Conservation (phyloP, 1,140 invertebrate genomes). For the Brachionus asplanchnoidis region DNA sequence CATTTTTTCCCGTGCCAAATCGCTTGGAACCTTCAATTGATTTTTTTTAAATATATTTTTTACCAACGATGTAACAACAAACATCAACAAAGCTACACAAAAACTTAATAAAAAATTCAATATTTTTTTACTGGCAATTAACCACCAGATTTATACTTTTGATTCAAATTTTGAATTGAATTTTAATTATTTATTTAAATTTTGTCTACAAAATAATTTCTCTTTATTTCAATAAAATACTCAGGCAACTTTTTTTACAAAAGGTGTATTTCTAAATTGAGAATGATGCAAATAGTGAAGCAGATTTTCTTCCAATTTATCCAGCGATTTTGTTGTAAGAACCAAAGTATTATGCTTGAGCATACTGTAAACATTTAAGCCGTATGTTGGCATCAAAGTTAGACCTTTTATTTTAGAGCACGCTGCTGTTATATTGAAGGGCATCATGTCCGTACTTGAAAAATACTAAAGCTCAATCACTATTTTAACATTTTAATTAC, state of each 20-base stretch:
- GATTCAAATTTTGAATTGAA: background rate
- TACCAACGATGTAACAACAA: background rate
- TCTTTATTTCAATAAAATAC: background rate
- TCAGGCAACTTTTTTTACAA: slow-evolving; percentile 23
- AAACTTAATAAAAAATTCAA: background rate
- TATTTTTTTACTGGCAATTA: background rate
- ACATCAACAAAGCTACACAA: background rate
- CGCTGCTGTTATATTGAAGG: slow-evolving; percentile 75
- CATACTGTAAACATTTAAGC: slow-evolving; percentile 41
- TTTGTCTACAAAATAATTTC: background rate
- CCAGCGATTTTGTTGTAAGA: slow-evolving; percentile 26
- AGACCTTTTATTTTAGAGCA: slow-evolving; percentile 70
- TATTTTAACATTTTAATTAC: slow-evolving; percentile 57
- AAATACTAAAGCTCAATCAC: background rate
- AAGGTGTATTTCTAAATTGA: slow-evolving; percentile 29
- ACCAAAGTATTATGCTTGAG: slow-evolving; percentile 41
- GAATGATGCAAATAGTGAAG: slow-evolving; percentile 13
- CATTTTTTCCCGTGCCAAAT: background rate
- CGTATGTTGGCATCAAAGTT: slow-evolving; percentile 92
- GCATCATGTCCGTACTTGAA: slow-evolving; percentile 73
- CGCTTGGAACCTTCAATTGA: background rate
- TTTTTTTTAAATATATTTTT: background rate
- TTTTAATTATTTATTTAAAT: background rate
- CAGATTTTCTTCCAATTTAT: slow-evolving; percentile 22
- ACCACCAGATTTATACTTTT: background rate